Base-by-base conservation (phyloP, 2,888 invertebrate species). In the Homarus gammarus region DNA sequence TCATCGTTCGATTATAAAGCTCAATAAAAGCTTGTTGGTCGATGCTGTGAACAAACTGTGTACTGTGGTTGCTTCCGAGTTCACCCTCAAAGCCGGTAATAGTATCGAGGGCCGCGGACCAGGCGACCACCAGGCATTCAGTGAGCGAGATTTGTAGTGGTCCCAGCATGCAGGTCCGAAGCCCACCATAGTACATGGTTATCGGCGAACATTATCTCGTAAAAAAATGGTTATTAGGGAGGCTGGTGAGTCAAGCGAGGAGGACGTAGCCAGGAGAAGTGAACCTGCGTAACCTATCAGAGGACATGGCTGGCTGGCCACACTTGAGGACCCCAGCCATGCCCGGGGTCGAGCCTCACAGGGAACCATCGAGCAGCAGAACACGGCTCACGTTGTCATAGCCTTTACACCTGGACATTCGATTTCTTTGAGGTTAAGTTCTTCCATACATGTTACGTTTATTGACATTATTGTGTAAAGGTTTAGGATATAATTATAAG, bases 291-390 rank as follows among this genome's bases (percentile, higher is more conserved):
- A 64, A 64, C 27, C 64, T 64, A 64, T 27, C 64, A 64, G 64
- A 64, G 27, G 31, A 27, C 64, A 64, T 64, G 64, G 64, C n/a
- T 44, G 44, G 44, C n/a, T 56, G 56, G 56, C 64, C 64, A 64
- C 64, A 64, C 64, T 64, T 64, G 64, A 5, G 64, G 12, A 64
- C 31, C n/a, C 64, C 64, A 64, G 64, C 31, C 27, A 64, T 64
- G 27, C 64, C 3, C 31, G 27, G 64, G 64, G 64, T 64, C 64
- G 27, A 0, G 64, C 22, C 64, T 64, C 64, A 5, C 64, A 64
- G 64, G 64, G 2, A 27, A 64, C 18, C 64, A 64, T 64, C 64
- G 22, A n/a, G 56, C 18, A 12, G 56, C 27, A n/a, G 27, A 6
- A 27, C 64, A 22, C 0, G 3, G 3, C 6, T 0, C 56, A 56